phyloP scores from a whole-genome alignment of 1,140 invertebrate genomes.

The Babylonia areolata region DNA sequence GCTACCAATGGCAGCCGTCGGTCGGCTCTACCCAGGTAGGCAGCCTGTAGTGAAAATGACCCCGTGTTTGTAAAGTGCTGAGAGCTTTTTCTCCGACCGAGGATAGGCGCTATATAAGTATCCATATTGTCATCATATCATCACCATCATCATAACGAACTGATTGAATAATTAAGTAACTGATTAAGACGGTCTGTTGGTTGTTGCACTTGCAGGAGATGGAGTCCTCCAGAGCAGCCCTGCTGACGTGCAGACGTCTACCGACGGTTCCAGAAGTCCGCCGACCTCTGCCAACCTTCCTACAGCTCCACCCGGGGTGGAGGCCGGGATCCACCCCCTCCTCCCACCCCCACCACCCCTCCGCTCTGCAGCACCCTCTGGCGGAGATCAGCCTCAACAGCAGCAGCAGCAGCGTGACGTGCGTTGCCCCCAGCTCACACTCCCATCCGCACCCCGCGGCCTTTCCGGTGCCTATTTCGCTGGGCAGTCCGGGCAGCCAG shows the following conservation, averaged over 20 bases:
- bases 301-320: slow-evolving; percentile 30
- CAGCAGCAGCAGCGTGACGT: slow-evolving; percentile 40
- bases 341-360: neutral
- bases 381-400: slow-evolving; percentile 46
- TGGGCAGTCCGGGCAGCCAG: slow-evolving; percentile 24
- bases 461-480: slow-evolving; percentile 12
- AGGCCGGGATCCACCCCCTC: neutral
- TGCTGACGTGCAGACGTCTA: slow-evolving; percentile 40
- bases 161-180: no score
- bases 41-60: no score
- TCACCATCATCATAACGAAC: no score
- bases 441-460: slow-evolving; percentile 35
- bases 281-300: slow-evolving; percentile 41
- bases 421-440: slow-evolving; percentile 10
- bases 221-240: slow-evolving; percentile 5
- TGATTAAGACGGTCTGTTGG: slow-evolving; percentile 1
- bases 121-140: no score
- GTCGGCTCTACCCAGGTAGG: no score
- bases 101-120: no score
- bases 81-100: no score
- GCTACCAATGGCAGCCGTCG: no score
- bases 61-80: no score
- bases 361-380: slow-evolving; percentile 16
- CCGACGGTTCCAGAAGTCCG: slow-evolving; percentile 33
- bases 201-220: slow-evolving; percentile 39